Percentiles rank a stretch among this genome's conserved stretches.
phyloP scores from a whole-genome alignment of 1,140 invertebrate genomes.

The Homalodisca vitripennis region DNA sequence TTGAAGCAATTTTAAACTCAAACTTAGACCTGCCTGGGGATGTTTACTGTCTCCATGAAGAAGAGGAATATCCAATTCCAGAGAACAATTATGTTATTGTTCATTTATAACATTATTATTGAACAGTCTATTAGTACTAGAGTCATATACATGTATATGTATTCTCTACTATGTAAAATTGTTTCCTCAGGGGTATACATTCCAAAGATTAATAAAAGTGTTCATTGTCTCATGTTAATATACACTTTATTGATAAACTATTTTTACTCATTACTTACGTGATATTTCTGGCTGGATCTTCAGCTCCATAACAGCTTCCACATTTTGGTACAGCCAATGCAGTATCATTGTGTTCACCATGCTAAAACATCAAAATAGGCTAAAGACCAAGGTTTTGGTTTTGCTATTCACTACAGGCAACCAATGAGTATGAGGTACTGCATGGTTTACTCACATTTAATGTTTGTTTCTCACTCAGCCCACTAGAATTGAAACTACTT shows the following conservation, averaged over 20 bases:
- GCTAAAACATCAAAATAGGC: neutral
- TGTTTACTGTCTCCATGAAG: too few relatives aligned
- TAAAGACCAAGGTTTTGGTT: neutral
- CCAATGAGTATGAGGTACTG: neutral
- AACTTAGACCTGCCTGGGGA: too few relatives aligned
- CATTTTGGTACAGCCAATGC: conserved; percentile 53
- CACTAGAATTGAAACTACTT: neutral
- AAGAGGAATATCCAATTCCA: too few relatives aligned
- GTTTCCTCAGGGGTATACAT: neutral
- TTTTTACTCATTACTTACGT: conserved; percentile 31
- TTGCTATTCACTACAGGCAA: neutral
- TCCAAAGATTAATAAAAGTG: neutral
- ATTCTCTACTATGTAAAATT: neutral
- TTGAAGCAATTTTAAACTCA: too few relatives aligned
- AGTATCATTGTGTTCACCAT: conserved; percentile 45
- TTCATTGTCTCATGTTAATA: neutral
- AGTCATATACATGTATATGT: neutral
- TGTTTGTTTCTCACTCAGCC: neutral
- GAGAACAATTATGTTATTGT: too few relatives aligned
- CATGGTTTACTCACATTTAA: neutral
- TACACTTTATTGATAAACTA: neutral
- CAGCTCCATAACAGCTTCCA: conserved; percentile 84
- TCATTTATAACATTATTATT: neutral
- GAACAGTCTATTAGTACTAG: neutral
- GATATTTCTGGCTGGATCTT: conserved; percentile 50